These are phyloP conservation scores for Pedicia rivosa DNA, from an alignment of 2,888 invertebrate genomes.

Conservation along the genomic window DNA sequence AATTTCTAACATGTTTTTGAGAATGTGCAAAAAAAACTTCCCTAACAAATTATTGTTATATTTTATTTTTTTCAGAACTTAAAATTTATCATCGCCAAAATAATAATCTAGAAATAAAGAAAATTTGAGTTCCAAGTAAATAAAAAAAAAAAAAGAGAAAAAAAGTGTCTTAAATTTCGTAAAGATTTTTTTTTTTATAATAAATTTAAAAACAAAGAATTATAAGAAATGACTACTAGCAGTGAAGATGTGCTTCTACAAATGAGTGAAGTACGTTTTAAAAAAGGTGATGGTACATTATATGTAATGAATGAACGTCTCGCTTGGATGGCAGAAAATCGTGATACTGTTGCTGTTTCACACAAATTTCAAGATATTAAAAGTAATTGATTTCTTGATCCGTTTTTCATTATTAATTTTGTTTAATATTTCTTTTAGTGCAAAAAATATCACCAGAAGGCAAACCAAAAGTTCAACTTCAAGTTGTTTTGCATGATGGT, in stretches of 20 bases:
- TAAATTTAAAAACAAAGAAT: not conserved
- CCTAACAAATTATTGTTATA: no score
- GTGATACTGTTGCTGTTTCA: constrained; percentile 81
- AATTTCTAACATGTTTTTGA: no score
- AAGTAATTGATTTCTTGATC: constrained; percentile 38
- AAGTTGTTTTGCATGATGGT: constrained; percentile 88
- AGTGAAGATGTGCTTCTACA: constrained; percentile 92
- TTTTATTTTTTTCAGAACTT: no score
- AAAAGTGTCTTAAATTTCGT: no score
- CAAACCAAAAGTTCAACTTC: constrained; percentile 95
- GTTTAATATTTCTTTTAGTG: constrained; percentile 36
- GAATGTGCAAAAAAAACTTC: no score
- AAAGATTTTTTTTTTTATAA: constrained; percentile 11
- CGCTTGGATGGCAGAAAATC: constrained; percentile 91
- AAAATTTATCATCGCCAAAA: no score
- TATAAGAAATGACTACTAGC: constrained; percentile 56
- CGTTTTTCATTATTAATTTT: constrained; percentile 5
- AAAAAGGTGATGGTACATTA: constrained; percentile 90
- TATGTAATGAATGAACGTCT: constrained; percentile 89
- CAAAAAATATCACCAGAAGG: constrained; percentile 96
- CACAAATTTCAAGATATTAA: constrained; percentile 93
- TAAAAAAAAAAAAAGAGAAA: no score
- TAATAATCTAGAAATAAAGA: no score
- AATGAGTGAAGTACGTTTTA: constrained; percentile 81
- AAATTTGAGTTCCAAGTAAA: no score